phyloP scores from a whole-genome alignment of 2,888 invertebrate species.

The Clitarchus hookeri region DNA sequence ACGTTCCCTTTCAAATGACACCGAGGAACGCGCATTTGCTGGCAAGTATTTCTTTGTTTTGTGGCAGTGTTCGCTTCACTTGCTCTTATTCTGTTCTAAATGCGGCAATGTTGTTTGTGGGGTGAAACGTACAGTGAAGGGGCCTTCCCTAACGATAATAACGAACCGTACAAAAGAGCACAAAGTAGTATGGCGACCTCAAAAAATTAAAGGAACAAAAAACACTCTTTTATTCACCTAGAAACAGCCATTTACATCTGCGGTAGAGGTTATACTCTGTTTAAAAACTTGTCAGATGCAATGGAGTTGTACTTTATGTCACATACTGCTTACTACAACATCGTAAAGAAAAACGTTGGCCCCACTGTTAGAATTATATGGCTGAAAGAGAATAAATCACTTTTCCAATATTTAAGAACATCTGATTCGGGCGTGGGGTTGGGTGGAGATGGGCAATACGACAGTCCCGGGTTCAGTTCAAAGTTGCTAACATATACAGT shows the following conservation, averaged over 20 bases:
- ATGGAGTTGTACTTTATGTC: background rate
- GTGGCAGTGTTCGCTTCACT: background rate
- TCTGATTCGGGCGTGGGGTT: conserved; percentile 15
- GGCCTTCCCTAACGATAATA: background rate
- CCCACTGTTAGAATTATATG: background rate
- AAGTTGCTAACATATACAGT: conserved; percentile 15
- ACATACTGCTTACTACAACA: background rate
- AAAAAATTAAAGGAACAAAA: background rate
- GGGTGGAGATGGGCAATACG: background rate
- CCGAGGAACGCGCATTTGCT: background rate
- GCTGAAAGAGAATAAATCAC: background rate
- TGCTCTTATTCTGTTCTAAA: background rate
- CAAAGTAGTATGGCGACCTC: background rate
- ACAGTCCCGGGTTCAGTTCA: conserved; percentile 19
- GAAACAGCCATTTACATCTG: background rate
- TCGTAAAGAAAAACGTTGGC: background rate
- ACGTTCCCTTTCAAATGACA: background rate
- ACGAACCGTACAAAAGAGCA: background rate
- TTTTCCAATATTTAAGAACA: background rate
- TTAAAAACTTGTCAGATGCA: background rate
- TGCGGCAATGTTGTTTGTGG: background rate
- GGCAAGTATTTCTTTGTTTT: background rate
- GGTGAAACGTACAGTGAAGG: background rate
- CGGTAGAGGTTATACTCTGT: background rate
- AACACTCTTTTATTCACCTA: background rate